Conservation (phyloP, 2,113 vertebrate species). For the Chaenocephalus aceratus region DNA sequence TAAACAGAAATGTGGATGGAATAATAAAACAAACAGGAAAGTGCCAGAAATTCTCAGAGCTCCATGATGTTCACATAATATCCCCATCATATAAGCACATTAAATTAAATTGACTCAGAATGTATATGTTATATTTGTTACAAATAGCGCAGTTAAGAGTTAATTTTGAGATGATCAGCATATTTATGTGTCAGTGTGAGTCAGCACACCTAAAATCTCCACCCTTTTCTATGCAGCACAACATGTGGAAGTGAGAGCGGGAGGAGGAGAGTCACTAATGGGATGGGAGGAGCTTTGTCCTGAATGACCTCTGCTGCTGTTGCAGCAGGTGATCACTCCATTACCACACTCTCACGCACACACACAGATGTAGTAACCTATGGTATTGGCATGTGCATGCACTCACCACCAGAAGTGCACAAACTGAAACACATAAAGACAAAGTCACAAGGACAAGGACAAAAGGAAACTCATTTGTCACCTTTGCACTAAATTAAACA, state of each 20-base stretch:
- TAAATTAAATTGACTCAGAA: neutral
- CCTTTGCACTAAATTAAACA: neutral
- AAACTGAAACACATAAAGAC: neutral
- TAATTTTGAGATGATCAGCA: conserved; percentile 4
- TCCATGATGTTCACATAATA: neutral
- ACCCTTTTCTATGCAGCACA: conserved; percentile 45
- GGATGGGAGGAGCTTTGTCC: conserved; percentile 57
- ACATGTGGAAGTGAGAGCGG: conserved; percentile 27
- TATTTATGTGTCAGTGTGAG: conserved; percentile 30
- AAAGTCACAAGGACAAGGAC: neutral
- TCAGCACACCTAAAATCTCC: conserved; percentile 50
- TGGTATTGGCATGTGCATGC: neutral
- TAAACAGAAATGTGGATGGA: neutral
- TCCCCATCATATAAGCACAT: neutral
- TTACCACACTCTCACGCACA: neutral
- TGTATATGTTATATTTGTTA: neutral
- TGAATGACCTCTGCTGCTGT: conserved; percentile 65
- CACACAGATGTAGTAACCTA: neutral
- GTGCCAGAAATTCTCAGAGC: neutral
- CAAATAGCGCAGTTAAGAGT: neutral
- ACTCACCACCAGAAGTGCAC: neutral
- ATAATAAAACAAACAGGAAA: neutral
- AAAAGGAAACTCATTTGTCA: neutral
- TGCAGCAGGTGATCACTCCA: conserved; percentile 65
- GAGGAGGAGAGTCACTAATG: conserved; percentile 5